Conservation (phyloP, 1,140 invertebrate species). For the Apis cerana region DNA sequence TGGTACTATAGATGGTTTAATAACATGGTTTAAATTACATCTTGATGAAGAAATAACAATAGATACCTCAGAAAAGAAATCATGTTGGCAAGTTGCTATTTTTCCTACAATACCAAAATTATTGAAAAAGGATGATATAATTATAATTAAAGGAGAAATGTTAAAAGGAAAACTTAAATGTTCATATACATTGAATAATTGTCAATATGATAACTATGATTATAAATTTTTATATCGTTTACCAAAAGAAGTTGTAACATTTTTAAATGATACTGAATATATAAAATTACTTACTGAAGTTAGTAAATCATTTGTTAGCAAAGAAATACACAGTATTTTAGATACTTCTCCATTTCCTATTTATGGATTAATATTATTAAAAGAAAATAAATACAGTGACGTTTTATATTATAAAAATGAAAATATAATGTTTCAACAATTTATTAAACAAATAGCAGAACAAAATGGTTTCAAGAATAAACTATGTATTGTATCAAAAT, state of each 20-base stretch:
- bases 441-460: constrained; percentile 65
- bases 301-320: constrained; percentile 55
- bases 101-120: constrained; percentile 80
- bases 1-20: constrained; percentile 85
- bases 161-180: constrained; percentile 78
- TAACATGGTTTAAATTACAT: constrained; percentile 88
- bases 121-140: constrained; percentile 49
- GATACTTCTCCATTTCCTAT: constrained; percentile 76
- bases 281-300: constrained; percentile 65
- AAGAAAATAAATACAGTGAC: constrained; percentile 58
- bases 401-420: constrained; percentile 68
- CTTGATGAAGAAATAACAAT: constrained; percentile 85
- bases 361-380: constrained; percentile 71
- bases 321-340: constrained; percentile 66
- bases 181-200: constrained; percentile 61
- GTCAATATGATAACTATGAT: constrained; percentile 18
- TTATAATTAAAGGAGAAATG: constrained; percentile 70
- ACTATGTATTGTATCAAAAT: constrained; percentile 59
- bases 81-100: constrained; percentile 90
- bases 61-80: constrained; percentile 80
- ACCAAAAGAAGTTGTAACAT: constrained; percentile 79
- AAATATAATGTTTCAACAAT: constrained; percentile 52
- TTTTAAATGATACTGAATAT: constrained; percentile 82
- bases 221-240: constrained; percentile 67
- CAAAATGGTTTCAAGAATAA: constrained; percentile 58